Conservation (phyloP, 2,797 vertebrate genomes). For the Pseudopleuronectes americanus region DNA sequence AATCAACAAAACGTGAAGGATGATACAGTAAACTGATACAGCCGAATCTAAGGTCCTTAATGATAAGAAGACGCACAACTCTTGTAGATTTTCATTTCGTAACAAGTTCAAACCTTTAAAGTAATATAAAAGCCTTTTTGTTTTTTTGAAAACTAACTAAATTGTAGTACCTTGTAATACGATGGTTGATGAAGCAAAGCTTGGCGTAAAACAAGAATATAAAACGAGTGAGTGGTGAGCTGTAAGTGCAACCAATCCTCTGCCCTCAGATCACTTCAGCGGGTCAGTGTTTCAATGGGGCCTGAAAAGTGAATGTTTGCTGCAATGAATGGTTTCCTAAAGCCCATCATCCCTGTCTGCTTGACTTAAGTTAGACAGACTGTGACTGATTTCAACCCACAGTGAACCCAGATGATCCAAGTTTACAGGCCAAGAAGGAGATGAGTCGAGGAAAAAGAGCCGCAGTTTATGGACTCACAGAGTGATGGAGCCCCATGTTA, state of each 20-base stretch:
- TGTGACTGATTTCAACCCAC: constrained; percentile 74
- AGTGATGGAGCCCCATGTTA: constrained; percentile 32
- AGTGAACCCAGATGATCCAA: constrained; percentile 63
- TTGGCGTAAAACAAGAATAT: constrained; percentile 3
- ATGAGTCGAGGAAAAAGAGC: constrained; percentile 34
- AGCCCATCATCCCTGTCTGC: constrained; percentile 68
- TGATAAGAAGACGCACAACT: too few relatives aligned
- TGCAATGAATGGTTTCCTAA: constrained; percentile 70
- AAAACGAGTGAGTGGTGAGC: constrained; percentile 10
- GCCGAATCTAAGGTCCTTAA: too few relatives aligned
- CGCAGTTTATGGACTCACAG: constrained; percentile 27
- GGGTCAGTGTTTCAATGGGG: constrained; percentile 56
- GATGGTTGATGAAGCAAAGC: too few relatives aligned
- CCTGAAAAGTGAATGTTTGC: constrained; percentile 59
- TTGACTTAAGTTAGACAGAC: constrained; percentile 64
- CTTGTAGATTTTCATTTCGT: background rate
- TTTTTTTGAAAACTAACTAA: too few relatives aligned
- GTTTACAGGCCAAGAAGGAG: constrained; percentile 55
- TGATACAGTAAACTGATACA: too few relatives aligned
- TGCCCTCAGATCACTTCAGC: constrained; percentile 48
- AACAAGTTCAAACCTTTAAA: background rate
- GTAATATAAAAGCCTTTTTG: too few relatives aligned
- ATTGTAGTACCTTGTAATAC: too few relatives aligned
- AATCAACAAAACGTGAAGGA: too few relatives aligned
- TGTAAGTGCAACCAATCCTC: constrained; percentile 27